Conservation (phyloP, 1,140 invertebrate genomes). For the Aphis craccivora region DNA sequence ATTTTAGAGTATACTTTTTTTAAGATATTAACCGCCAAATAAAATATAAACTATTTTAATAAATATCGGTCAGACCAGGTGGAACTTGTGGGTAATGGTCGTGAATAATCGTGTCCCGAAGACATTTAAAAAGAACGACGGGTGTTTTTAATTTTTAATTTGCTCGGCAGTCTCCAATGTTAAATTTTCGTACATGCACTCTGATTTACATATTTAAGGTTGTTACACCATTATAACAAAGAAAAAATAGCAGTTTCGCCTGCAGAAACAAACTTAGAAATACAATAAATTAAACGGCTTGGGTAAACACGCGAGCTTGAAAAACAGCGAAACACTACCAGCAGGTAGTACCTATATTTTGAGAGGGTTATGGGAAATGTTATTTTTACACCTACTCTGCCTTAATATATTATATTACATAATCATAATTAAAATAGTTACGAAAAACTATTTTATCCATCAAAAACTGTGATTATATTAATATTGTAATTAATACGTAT, state of each 20-base stretch:
- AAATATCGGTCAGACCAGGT: not conserved
- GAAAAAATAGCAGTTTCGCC: constrained; percentile 37
- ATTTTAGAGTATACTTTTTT: not conserved
- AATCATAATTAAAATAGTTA: not conserved
- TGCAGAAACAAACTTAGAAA: constrained; percentile 25
- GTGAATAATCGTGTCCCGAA: constrained; percentile 30
- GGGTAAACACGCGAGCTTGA: constrained; percentile 36
- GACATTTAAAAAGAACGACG: constrained; percentile 46
- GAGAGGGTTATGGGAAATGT: not conserved
- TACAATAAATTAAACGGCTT: constrained; percentile 34
- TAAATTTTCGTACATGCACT: constrained; percentile 46
- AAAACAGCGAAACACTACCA: not conserved
- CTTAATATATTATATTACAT: not conserved
- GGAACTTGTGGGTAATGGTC: not conserved
- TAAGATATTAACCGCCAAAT: not conserved
- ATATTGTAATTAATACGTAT: not conserved
- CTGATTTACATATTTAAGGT: constrained; percentile 53
- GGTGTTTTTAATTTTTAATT: constrained; percentile 52
- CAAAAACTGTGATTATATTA: not conserved
- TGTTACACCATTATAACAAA: constrained; percentile 32
- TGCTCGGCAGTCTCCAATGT: constrained; percentile 37
- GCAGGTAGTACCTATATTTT: not conserved
- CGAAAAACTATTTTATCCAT: not conserved
- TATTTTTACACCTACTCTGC: constrained; percentile 21
- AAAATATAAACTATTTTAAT: constrained; percentile 20